Base-by-base conservation (phyloP, 2,888 invertebrate species). In the Rosalia funebris region DNA sequence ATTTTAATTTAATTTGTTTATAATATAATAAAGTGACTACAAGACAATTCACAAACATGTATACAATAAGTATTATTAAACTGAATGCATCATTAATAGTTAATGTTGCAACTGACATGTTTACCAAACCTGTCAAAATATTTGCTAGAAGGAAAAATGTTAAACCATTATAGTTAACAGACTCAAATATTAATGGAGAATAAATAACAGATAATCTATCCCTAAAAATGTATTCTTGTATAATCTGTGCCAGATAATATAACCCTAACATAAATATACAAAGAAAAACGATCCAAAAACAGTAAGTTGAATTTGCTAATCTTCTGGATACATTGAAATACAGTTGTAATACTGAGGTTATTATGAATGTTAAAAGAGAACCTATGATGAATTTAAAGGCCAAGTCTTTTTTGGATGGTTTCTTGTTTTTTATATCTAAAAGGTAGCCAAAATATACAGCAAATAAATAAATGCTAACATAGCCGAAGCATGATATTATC, bases 81-180 rank as follows among this genome's bases (percentile, higher is more conserved):
- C 86, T 84, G 25, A 71, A 66, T 15, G 37, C 4, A 45, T 34
- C 9, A 11, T 42, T 54, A 1, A 87, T 78, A 1, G 84, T 77
- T 50, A 86, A 79, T 1, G 96, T 85, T 83, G 10, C 91, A 80
- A 9, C 10, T n/a, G 83, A 80, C 75, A 94, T 83, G 82, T 97
- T 97, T 2, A 95, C 84, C 1, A 87, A 75, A 7, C 97, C 97
- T 0, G 97, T 98, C 11, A 92, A 76, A 20, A 96, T 67, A 83
- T 98, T 98, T 1, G 91, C 88, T 10, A 91, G 66, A 52, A 98
- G 82, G 79, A 98, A 98, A 79, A 91, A 93, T n/a, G 87, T 76
- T 20, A 97, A 82, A 1, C 93, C 94, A 82, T 94, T 95, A 64
- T 86, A 88, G 81, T 93, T 95, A 19, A 95, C 85, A 12, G 89